Evolutionary conservation across 2,888 invertebrate genomes (phyloP).

Genomic region (Oscheius sp.): DNA sequence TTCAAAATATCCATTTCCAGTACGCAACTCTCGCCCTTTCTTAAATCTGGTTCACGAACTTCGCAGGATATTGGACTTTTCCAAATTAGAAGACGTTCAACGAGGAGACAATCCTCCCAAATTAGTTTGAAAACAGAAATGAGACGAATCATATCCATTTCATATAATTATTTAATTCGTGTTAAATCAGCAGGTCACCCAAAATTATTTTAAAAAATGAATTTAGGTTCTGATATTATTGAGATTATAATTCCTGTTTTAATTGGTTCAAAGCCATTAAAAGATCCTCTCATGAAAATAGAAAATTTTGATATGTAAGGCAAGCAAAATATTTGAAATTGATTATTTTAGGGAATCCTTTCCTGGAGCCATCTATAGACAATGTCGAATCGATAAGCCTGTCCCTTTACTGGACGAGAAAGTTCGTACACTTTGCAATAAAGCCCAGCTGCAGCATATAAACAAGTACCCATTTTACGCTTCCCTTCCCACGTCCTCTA

Average conservation of each 20-base stretch:
- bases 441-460: conserved; percentile 54
- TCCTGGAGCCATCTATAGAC: conserved; percentile 37
- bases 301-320: conserved; percentile 13
- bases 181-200: conserved; percentile 39
- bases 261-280: conserved; percentile 54
- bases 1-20: conserved; percentile 15
- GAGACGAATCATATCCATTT: conserved; percentile 37
- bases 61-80: conserved; percentile 32
- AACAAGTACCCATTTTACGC: conserved; percentile 63
- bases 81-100: conserved; percentile 37
- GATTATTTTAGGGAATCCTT: conserved; percentile 20
- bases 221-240: conserved; percentile 59
- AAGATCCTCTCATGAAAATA: conserved; percentile 8
- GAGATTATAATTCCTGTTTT: conserved; percentile 59
- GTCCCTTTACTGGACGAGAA: conserved; percentile 42
- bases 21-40: conserved; percentile 32
- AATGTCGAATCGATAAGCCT: conserved; percentile 46
- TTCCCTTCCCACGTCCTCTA: conserved; percentile 60
- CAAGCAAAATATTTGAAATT: background rate
- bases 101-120: conserved; percentile 4
- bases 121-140: conserved; percentile 25
- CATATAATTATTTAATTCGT: conserved; percentile 36
- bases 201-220: background rate
- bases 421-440: conserved; percentile 47
- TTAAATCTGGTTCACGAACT: conserved; percentile 16